A percentile compares a stretch with the other conserved stretches of the same genome.
phyloP scores from a whole-genome alignment of 2,797 vertebrate species.

The Falco cherrug region DNA sequence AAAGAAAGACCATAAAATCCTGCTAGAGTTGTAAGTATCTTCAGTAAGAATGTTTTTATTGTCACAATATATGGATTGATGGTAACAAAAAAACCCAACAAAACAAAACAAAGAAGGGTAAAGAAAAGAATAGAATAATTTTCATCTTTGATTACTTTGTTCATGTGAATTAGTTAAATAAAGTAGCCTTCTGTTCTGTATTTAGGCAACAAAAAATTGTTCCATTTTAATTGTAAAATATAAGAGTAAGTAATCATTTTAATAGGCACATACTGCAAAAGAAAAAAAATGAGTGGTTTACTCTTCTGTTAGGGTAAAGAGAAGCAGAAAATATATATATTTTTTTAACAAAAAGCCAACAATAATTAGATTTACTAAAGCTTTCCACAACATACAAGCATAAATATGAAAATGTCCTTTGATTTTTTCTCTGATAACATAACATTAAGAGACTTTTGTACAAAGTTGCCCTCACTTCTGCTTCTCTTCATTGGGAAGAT shows the following conservation, averaged over 20 bases:
- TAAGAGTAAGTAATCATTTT: neutral
- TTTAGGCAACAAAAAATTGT: slow-evolving; percentile 3
- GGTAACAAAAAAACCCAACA: neutral
- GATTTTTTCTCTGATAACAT: neutral
- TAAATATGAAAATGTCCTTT: neutral
- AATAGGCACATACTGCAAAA: neutral
- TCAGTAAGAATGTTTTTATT: neutral
- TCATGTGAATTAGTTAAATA: neutral
- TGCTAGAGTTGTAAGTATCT: neutral
- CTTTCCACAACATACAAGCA: neutral
- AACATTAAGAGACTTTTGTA: neutral
- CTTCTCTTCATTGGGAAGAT: neutral
- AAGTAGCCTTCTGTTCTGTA: slow-evolving; percentile 7
- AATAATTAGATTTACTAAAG: neutral
- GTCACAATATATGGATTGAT: neutral
- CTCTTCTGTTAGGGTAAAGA: neutral
- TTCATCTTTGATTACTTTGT: neutral
- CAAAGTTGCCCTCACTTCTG: neutral
- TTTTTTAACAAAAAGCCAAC: neutral
- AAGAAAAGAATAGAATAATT: neutral
- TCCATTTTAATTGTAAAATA: neutral
- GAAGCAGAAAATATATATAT: neutral
- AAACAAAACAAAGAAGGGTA: neutral
- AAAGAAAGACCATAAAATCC: neutral
- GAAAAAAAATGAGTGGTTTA: neutral